Conservation (phyloP, 2,797 vertebrate species). For the Phataginus tricuspis region DNA sequence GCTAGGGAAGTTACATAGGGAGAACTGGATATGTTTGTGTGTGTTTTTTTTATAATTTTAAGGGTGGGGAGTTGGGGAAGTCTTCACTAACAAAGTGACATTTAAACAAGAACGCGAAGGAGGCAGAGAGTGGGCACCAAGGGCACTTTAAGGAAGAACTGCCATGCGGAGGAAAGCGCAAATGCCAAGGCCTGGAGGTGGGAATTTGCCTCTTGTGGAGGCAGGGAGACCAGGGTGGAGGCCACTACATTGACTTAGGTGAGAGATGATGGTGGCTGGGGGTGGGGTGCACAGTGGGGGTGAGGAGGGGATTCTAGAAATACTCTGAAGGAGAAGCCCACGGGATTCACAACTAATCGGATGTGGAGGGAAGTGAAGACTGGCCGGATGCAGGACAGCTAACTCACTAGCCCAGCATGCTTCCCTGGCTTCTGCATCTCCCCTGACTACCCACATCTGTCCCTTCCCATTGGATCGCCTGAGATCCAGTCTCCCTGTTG, state of each 20-base stretch:
- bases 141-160: not conserved
- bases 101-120: not conserved
- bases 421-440: not conserved
- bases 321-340: not conserved
- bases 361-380: not conserved
- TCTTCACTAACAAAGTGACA: not conserved
- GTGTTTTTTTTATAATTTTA: not conserved
- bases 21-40: not conserved
- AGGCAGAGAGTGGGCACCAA: not conserved
- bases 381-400: not conserved
- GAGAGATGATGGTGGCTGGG: not conserved
- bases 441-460: not conserved
- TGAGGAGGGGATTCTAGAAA: not conserved
- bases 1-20: not conserved
- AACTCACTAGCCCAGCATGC: too few species aligned
- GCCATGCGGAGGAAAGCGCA: not conserved
- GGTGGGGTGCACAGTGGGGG: fast-evolving
- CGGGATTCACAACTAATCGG: too few species aligned
- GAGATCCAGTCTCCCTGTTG: not conserved
- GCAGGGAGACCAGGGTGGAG: not conserved
- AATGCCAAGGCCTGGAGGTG: not conserved
- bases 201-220: not conserved
- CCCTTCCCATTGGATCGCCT: not conserved
- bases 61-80: not conserved
- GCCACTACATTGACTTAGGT: not conserved